Conservation (phyloP, 2,113 vertebrate species). For the Gopherus evgoodei region DNA sequence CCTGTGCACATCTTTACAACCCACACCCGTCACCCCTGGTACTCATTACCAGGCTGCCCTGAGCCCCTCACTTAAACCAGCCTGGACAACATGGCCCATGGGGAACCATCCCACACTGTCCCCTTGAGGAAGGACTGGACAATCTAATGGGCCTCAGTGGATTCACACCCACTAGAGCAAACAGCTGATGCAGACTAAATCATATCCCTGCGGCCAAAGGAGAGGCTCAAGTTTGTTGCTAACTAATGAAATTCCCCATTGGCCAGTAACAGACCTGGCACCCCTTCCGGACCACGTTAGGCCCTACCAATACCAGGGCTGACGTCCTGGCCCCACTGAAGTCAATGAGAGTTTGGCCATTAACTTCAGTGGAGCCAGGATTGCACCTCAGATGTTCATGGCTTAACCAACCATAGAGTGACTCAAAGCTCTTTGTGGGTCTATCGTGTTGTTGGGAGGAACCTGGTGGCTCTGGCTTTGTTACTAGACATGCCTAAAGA, state of each 20-base stretch:
- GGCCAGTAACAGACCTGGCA: not conserved
- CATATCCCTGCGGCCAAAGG: not conserved
- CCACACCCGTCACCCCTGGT: not conserved
- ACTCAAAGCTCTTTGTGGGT: not conserved
- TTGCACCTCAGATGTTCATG: not conserved
- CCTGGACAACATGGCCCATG: not conserved
- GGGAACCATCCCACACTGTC: not conserved
- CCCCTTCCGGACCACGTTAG: not conserved
- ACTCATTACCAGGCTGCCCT: not conserved
- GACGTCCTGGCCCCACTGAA: not conserved
- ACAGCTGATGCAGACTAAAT: not conserved
- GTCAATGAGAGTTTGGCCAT: not conserved
- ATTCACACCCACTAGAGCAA: not conserved
- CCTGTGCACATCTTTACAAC: not conserved
- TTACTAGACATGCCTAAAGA: not conserved
- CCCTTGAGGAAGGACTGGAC: not conserved
- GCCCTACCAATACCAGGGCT: not conserved
- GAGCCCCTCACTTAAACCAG: not conserved
- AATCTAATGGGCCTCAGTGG: not conserved
- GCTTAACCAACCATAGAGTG: not conserved
- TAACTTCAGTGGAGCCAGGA: not conserved
- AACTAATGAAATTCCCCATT: not conserved
- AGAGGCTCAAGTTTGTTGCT: not conserved
- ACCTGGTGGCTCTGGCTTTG: not conserved
- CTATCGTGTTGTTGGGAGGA: not conserved